Evolutionary conservation across 1,140 invertebrate species (phyloP).

Genomic region (Polypedilum vanderplanki): DNA sequence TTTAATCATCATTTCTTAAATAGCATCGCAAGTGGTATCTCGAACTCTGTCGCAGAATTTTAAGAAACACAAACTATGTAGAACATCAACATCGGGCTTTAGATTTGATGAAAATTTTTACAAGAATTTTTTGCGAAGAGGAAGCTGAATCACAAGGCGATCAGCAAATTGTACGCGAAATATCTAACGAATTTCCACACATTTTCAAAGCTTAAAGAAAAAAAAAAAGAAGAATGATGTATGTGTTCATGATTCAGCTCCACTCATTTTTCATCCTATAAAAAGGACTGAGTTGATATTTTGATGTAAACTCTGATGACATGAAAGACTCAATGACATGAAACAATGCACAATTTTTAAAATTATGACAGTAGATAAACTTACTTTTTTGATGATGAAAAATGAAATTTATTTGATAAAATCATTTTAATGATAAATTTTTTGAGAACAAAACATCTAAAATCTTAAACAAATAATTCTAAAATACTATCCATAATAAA

Average conservation of each 20-base stretch:
- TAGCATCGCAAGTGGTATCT: constrained; percentile 67
- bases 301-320: background rate
- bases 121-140: constrained; percentile 76
- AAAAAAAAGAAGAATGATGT: background rate
- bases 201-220: constrained; percentile 58
- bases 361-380: no score
- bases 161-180: constrained; percentile 66
- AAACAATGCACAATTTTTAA: no score
- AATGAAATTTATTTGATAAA: no score
- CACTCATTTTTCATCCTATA: background rate
- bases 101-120: constrained; percentile 72
- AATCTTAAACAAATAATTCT: no score
- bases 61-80: constrained; percentile 67
- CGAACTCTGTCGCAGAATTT: constrained; percentile 64
- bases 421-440: no score
- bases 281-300: no score
- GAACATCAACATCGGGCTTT: constrained; percentile 67
- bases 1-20: no score
- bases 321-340: background rate
- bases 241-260: background rate
- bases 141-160: constrained; percentile 61
- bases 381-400: no score
- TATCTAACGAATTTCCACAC: constrained; percentile 76
- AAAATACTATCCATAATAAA: no score
- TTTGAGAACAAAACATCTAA: no score